These are phyloP conservation scores for Nibea coibor DNA, from an alignment of 2,113 vertebrate species.

Conservation along the genomic window DNA sequence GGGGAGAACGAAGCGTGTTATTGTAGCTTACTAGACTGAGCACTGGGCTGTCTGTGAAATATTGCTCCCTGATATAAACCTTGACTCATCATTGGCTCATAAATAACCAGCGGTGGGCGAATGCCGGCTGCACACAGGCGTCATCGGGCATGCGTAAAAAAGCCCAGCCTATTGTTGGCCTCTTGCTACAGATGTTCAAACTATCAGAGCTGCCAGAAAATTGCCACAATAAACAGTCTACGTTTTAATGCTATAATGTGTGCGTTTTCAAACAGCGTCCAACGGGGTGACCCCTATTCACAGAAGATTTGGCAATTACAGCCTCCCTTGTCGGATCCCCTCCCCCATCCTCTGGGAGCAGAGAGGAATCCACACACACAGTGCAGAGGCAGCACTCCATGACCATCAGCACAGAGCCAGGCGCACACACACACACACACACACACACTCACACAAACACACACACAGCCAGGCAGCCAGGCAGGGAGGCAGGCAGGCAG, in stretches of 20 bases:
- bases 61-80: conserved; percentile 65
- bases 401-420: conserved; percentile 74
- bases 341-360: conserved; percentile 78
- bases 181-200: conserved; percentile 68
- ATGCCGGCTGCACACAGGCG: conserved; percentile 50
- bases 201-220: conserved; percentile 53
- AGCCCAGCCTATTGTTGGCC: conserved; percentile 45
- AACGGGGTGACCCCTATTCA: conserved; percentile 78
- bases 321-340: conserved; percentile 76
- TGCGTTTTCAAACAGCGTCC: conserved; percentile 64
- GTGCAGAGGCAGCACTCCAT: conserved; percentile 75
- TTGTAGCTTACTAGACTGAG: conserved; percentile 30
- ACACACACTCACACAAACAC: conserved; percentile 21
- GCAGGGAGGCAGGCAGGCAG: conserved; percentile 36
- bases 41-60: conserved; percentile 40
- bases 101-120: conserved; percentile 68
- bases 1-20: conserved; percentile 24
- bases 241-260: conserved; percentile 65
- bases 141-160: conserved; percentile 25
- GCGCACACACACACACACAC: conserved; percentile 51
- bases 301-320: conserved; percentile 84
- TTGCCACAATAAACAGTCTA: conserved; percentile 59
- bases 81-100: conserved; percentile 74
- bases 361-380: conserved; percentile 78
- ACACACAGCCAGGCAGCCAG: conserved; percentile 19